phyloP scores from a whole-genome alignment of 2,113 vertebrate species.

The Corythornis vintsioides region DNA sequence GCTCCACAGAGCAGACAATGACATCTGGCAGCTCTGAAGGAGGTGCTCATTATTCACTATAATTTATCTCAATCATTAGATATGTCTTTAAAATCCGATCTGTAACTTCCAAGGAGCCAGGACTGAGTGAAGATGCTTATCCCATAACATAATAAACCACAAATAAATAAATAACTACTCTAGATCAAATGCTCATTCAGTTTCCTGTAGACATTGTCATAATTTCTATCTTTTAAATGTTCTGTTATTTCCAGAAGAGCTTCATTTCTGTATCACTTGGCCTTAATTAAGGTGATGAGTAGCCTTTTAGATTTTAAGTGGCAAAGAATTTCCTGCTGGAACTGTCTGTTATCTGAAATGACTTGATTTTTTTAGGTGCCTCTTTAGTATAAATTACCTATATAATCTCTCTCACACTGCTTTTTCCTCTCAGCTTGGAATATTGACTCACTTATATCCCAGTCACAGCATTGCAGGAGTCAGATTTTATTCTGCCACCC shows the following conservation, averaged over 20 bases:
- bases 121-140: neutral
- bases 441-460: neutral
- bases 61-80: constrained; percentile 70
- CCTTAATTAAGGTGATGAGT: neutral
- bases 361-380: neutral
- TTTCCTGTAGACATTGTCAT: neutral
- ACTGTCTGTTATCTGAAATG: neutral
- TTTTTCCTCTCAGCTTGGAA: no score
- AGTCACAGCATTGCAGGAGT: neutral
- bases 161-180: neutral
- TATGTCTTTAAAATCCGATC: constrained; percentile 55
- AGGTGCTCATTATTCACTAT: constrained; percentile 64
- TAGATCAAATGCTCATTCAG: neutral
- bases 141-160: neutral
- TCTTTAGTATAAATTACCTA: neutral
- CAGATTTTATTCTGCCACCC: neutral
- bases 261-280: neutral
- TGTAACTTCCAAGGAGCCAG: constrained; percentile 23
- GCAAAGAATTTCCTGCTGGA: neutral
- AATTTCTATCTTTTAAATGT: neutral
- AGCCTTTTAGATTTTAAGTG: neutral
- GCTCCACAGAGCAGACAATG: constrained; percentile 80
- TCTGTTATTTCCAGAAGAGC: neutral
- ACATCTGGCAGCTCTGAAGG: constrained; percentile 73
- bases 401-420: neutral